These are phyloP conservation scores for Stictocephala bisonia DNA, from an alignment of 2,888 invertebrate genomes.

Conservation along the genomic window DNA sequence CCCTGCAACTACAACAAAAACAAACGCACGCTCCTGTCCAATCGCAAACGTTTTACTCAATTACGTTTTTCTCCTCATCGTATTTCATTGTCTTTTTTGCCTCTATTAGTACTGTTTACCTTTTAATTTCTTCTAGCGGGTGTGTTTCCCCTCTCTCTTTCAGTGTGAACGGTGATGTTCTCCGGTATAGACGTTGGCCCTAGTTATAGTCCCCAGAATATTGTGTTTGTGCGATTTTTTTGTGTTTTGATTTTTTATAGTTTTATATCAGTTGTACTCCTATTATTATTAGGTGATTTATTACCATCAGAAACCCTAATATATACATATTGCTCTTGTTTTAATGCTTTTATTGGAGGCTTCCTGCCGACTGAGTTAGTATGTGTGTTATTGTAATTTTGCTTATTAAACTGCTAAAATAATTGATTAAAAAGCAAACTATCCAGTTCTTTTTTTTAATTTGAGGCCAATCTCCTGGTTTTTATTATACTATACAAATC, in stretches of 20 bases:
- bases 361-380: conserved; percentile 29
- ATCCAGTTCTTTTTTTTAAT: too few relatives aligned
- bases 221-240: background rate
- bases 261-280: background rate
- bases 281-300: background rate
- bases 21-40: conserved; percentile 42
- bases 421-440: too few relatives aligned
- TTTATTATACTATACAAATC: too few relatives aligned
- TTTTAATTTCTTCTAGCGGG: conserved; percentile 43
- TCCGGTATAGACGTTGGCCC: background rate
- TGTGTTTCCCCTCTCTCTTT: background rate
- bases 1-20: conserved; percentile 42
- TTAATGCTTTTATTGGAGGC: conserved; percentile 39
- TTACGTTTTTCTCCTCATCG: conserved; percentile 42
- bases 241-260: background rate
- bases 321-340: background rate
- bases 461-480: too few relatives aligned
- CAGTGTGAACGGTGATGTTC: background rate
- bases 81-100: conserved; percentile 44
- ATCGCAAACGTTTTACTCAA: conserved; percentile 46
- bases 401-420: background rate
- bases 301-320: background rate
- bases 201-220: conserved; percentile 1
- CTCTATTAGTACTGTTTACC: conserved; percentile 46
- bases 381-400: background rate